Percentiles rank a stretch among this genome's conserved stretches.
Evolutionary conservation across 2,888 invertebrate species (phyloP).

Genomic region (Pammene fasciana): DNA sequence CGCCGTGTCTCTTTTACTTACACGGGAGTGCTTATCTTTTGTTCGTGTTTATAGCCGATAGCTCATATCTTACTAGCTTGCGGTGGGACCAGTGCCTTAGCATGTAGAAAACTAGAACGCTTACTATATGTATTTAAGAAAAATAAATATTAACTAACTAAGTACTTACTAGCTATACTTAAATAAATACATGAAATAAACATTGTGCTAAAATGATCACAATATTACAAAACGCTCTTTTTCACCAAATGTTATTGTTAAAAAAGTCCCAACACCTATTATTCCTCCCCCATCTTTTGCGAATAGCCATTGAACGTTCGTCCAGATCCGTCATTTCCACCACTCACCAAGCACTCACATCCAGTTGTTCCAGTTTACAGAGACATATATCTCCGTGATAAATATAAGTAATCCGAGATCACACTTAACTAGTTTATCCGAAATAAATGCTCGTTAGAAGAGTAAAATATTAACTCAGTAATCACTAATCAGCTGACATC

Average conservation of each 20-base stretch:
- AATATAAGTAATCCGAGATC: not conserved
- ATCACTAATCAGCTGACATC: slow-evolving; percentile 39
- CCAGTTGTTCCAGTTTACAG: not conserved
- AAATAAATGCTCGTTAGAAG: not conserved
- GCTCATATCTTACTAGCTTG: no score
- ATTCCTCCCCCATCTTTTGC: slow-evolving; percentile 9
- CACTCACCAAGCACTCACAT: not conserved
- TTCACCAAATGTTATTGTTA: slow-evolving; percentile 14
- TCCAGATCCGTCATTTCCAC: not conserved
- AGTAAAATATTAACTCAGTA: not conserved
- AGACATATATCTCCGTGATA: not conserved
- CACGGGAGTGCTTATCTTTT: no score
- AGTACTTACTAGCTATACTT: no score
- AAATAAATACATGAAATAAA: no score
- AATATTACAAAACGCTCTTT: not conserved
- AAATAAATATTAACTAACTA: no score
- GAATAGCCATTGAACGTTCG: slow-evolving; percentile 29
- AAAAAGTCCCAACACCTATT: slow-evolving; percentile 24
- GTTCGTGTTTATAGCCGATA: no score
- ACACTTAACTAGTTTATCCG: not conserved
- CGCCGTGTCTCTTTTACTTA: no score
- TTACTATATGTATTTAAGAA: no score
- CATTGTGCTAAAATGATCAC: no score
- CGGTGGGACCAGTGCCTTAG: no score
- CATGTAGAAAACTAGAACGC: no score